A percentile compares a stretch with the other conserved stretches of the same genome.
Evolutionary conservation across 1,140 invertebrate genomes (phyloP).

Genomic region (Achroia grisella): DNA sequence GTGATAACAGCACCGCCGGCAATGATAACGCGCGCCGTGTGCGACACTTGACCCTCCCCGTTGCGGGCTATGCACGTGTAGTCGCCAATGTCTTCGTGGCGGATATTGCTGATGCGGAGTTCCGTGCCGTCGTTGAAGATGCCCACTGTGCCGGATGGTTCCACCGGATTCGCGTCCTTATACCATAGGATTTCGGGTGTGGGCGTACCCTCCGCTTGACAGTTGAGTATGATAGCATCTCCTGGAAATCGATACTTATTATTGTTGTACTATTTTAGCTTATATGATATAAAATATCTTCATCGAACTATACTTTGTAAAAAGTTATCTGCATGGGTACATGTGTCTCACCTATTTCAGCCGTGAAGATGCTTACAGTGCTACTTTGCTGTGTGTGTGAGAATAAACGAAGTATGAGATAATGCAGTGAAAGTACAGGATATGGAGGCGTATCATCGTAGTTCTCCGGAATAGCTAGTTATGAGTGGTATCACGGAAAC

Average conservation of each 20-base stretch:
- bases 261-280: too few species aligned
- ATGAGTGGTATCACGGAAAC: too few species aligned
- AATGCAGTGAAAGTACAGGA: too few species aligned
- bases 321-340: too few species aligned
- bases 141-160: slow-evolving; percentile 87
- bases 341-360: too few species aligned
- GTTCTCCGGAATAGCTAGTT: too few species aligned
- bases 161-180: slow-evolving; percentile 92
- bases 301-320: too few species aligned
- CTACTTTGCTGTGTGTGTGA: too few species aligned
- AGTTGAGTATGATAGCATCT: slow-evolving; percentile 95
- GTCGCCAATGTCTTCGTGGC: slow-evolving; percentile 94
- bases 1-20: slow-evolving; percentile 90
- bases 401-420: too few species aligned
- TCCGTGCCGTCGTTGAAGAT: slow-evolving; percentile 95
- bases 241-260: slow-evolving; percentile 68
- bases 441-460: too few species aligned
- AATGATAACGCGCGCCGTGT: slow-evolving; percentile 95
- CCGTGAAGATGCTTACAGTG: too few species aligned
- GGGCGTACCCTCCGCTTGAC: slow-evolving; percentile 94
- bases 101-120: slow-evolving; percentile 91
- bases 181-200: slow-evolving; percentile 94
- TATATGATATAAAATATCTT: too few species aligned
- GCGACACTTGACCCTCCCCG: slow-evolving; percentile 94
- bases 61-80: slow-evolving; percentile 96